Evolutionary conservation across 2,797 vertebrate species (phyloP).

Genomic region (Babyrousa celebensis): DNA sequence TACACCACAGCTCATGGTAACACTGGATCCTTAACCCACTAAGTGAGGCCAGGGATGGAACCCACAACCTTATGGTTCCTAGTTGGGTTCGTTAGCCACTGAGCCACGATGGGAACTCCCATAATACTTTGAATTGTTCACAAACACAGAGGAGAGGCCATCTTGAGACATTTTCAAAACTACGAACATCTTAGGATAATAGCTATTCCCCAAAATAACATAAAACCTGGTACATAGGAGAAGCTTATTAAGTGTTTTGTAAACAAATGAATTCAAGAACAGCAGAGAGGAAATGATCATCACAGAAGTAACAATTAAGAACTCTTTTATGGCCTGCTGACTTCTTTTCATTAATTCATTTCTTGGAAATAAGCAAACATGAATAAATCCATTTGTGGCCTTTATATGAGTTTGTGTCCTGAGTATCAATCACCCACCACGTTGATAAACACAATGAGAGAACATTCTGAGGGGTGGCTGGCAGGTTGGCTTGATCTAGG

Average conservation of each 20-base stretch:
- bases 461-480: background rate
- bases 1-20: no score
- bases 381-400: background rate
- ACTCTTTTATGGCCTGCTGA: background rate
- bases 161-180: conserved; percentile 39
- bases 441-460: background rate
- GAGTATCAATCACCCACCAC: background rate
- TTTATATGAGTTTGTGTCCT: background rate
- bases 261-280: conserved; percentile 23
- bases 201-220: background rate
- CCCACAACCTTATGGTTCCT: no score
- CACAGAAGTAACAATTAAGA: background rate
- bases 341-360: conserved; percentile 36
- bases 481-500: background rate
- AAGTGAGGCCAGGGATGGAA: no score
- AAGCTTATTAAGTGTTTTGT: background rate
- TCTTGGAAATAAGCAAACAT: conserved; percentile 44
- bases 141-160: background rate
- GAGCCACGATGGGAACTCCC: background rate
- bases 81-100: no score
- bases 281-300: background rate
- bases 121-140: conserved; percentile 13
- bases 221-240: background rate
- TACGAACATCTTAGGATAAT: conserved; percentile 27
- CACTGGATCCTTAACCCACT: no score